phyloP scores from a whole-genome alignment of 2,113 vertebrate species.

The Atlantisia rogersi region DNA sequence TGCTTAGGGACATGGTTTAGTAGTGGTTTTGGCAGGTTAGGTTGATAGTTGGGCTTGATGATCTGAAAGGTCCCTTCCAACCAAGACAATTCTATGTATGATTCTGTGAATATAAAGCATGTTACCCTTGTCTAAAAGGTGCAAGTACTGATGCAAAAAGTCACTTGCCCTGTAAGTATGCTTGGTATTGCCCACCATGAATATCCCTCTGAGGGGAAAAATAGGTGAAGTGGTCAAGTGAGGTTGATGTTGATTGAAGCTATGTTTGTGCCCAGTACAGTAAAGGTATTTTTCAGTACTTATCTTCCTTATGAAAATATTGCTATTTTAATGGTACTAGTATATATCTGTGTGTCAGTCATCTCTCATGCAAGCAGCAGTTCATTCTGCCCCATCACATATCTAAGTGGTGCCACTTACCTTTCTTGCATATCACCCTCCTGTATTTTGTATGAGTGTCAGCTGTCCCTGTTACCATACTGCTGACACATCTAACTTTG shows the following conservation, averaged over 20 bases:
- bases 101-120: neutral
- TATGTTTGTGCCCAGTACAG: neutral
- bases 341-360: neutral
- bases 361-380: neutral
- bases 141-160: neutral
- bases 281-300: slow-evolving; percentile 18
- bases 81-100: no score
- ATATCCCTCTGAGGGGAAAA: neutral
- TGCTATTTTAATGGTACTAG: slow-evolving; percentile 31
- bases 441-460: neutral
- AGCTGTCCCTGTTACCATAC: neutral
- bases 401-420: neutral
- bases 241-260: neutral
- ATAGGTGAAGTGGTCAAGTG: neutral
- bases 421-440: neutral
- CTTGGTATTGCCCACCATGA: neutral
- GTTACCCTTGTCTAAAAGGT: neutral
- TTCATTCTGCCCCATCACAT: neutral
- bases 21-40: no score
- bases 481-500: neutral
- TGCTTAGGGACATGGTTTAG: no score
- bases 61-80: no score
- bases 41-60: no score
- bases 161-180: neutral
- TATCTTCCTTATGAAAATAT: slow-evolving; percentile 49